Conservation (phyloP, 1,140 invertebrate species). For the Myzus persicae region DNA sequence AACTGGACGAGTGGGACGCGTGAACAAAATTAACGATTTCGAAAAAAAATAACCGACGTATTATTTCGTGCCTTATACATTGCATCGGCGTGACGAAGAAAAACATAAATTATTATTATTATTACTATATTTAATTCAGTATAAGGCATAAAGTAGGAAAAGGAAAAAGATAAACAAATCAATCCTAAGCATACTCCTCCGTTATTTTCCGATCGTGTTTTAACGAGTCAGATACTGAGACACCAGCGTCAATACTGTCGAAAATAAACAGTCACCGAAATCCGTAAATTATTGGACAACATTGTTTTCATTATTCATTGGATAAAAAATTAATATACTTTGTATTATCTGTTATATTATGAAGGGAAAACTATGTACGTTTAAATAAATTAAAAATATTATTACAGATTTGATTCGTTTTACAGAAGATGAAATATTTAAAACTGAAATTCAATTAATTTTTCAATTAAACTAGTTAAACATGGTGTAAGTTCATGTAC, state of each 20-base stretch:
- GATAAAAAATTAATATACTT: neutral
- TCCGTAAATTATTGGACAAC: neutral
- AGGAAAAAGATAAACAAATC: neutral
- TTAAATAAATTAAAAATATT: neutral
- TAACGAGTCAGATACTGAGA: neutral
- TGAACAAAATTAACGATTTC: conserved; percentile 33
- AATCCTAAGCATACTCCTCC: neutral
- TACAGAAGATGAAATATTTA: neutral
- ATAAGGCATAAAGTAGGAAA: neutral
- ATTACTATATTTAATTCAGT: too few relatives aligned
- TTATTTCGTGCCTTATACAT: neutral
- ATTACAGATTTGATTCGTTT: too few relatives aligned
- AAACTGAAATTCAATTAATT: neutral
- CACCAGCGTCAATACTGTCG: accelerated
- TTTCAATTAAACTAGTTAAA: neutral
- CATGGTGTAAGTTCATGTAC: neutral
- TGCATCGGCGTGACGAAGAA: neutral
- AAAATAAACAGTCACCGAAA: neutral
- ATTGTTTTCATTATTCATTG: neutral
- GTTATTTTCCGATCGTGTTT: neutral
- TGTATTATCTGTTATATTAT: neutral
- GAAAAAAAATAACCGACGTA: neutral
- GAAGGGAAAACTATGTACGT: neutral
- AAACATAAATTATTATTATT: neutral
- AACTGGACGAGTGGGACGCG: neutral